These are phyloP conservation scores for Beroe ovata DNA, from an alignment of 37 sponge, comb jelly and placozoan species.

Conservation along the genomic window DNA sequence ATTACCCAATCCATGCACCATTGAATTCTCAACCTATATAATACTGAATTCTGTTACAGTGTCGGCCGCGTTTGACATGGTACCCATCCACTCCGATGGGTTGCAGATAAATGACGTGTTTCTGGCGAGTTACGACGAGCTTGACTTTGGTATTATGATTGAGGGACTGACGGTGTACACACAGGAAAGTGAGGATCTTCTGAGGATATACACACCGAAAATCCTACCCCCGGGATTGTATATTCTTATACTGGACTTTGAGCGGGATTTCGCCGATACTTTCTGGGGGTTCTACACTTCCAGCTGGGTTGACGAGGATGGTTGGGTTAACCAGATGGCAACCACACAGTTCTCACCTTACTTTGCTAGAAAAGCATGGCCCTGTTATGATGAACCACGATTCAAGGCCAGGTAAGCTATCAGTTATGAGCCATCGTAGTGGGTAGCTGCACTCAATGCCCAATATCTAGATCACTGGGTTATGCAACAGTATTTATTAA, in stretches of 20 bases:
- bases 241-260: background rate
- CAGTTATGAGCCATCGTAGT: no score
- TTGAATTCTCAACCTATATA: no score
- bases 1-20: no score
- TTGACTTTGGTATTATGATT: background rate
- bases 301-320: constrained; percentile 25
- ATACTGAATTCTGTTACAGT: no score
- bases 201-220: background rate
- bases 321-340: constrained; percentile 42
- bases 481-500: no score
- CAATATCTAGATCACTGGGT: no score
- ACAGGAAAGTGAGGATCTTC: constrained; percentile 5
- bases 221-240: background rate
- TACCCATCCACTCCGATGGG: constrained; percentile 19
- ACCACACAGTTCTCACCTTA: constrained; percentile 58
- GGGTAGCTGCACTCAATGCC: no score
- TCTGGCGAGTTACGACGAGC: background rate
- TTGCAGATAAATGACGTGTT: background rate
- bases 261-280: background rate
- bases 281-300: constrained; percentile 40
- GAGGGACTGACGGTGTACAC: background rate
- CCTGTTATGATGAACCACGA: constrained; percentile 43
- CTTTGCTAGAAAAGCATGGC: constrained; percentile 42
- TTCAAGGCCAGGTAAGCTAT: constrained; percentile 52
- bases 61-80: background rate